Evolutionary conservation across 2,113 vertebrate genomes (phyloP), one percentile per base, ranked within the genome.

Genomic region (Anhinga anhinga): DNA sequence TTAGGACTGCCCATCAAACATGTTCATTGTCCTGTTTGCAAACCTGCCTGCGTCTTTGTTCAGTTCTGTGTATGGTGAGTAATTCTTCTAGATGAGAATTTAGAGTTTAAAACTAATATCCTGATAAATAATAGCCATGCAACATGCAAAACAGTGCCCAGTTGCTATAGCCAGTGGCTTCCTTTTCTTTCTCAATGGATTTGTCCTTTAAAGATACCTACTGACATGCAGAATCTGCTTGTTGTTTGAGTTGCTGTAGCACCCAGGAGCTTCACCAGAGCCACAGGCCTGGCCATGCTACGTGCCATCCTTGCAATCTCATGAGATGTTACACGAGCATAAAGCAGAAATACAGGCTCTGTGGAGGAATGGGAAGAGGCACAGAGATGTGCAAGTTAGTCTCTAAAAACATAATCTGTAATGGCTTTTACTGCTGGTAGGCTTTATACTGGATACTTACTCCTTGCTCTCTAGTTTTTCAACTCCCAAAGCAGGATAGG

Each of bases 11-110:
- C 82, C 71, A 52, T 94, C 82, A 87, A 72, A 82, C 83, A 49
- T 4, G 12, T 78, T 91, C 91, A 53, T 73, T 89, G 92, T 94
- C 63, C 82, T 63, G 16, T 91, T 91, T 95, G 93, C 83, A 85
- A 50, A 86, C 61, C 26, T 25, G 82, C 74, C 90, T 92, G 67
- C 2, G 5, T 82, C 82, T 83, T 96, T 90, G 89, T 88, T 95
- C 34, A 15, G 59, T 42, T 59, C 74, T 82, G 38, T 55, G 38
- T 67, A 16, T 17, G 25, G 63, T 1, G 1, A 81, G 26, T 77
- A 56, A 61, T 58, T 82, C 59, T 47, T 71, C 26, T 74, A 58
- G 63, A 61, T 18, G 53, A 69, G 59, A 70, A 36, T 61, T 58
- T 58, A 36, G 66, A 72, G 30, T 86, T 84, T 83, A 61, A 74